Percentiles rank a stretch among this genome's conserved stretches.
Conservation (phyloP, 2,113 vertebrate species). For the Rhagologus leucostigma region DNA sequence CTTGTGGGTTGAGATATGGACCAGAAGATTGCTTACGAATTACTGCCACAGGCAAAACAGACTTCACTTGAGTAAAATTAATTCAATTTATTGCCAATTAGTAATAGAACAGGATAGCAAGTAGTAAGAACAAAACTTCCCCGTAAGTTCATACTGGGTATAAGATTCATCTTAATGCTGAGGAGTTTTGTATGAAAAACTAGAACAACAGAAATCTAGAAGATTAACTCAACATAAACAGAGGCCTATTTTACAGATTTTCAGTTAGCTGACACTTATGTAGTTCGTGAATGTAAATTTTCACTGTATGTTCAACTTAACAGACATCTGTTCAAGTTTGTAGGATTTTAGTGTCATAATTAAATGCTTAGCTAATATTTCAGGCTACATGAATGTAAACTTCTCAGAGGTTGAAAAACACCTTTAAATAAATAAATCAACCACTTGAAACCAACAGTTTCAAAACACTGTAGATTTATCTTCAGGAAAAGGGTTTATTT, state of each 20-base stretch:
- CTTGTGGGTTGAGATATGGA: accelerated
- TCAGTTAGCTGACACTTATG: neutral
- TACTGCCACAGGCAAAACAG: neutral
- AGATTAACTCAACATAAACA: neutral
- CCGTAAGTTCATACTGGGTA: neutral
- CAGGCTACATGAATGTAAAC: neutral
- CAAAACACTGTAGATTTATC: neutral
- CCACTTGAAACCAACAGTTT: neutral
- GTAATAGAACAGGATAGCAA: neutral
- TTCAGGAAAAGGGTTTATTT: neutral
- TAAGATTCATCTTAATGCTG: neutral
- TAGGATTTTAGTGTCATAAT: neutral
- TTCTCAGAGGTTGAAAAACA: neutral
- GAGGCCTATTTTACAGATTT: neutral
- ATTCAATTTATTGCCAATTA: neutral
- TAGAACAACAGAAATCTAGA: neutral
- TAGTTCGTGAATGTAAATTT: neutral
- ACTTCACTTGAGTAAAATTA: neutral
- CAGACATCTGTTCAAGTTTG: neutral
- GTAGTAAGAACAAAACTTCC: neutral
- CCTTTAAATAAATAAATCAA: neutral
- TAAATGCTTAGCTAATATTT: neutral
- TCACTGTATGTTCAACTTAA: neutral
- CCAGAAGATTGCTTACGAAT: neutral
- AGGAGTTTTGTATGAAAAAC: neutral